Evolutionary conservation across 2,113 vertebrate genomes (phyloP), one percentile per base, ranked within the genome.

Genomic region (Pteruthius melanotis): DNA sequence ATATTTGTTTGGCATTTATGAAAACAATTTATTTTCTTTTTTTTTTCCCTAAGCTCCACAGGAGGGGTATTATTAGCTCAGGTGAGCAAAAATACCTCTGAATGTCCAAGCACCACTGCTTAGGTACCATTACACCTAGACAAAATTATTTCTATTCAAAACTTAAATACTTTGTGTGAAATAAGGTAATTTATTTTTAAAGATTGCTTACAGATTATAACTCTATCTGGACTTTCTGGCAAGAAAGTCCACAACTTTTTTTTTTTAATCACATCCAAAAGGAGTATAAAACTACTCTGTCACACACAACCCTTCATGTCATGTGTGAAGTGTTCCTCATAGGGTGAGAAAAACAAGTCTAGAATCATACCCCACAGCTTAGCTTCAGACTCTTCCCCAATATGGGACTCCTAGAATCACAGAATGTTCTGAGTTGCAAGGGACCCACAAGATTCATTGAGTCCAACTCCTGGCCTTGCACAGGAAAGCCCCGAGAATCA

Each of bases 311-410:
- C 7, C 12, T 33, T 56, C 12, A 12, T 4, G 9, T 35, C 33
- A 54, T 2, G 0, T 0, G 0, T 33, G 37, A 84, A 70, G 71
- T 54, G 42, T 30, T 49, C 15, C 35, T 70, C 14, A 86, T 16
- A 40, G 40, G 6, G 37, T 37, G 22, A 50, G 40, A 88, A 61
- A 91, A 83, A 11, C 2, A 71, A 64, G 17, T 13, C 31, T 27
- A 50, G 68, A 79, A 37, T 72, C 21, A 44, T 16, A 47, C 3
- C 13, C 12, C 21, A 37, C 10, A 65, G 13, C 11, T 83, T 28
- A 52, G 16, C 30, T 76, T 49, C 30, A 31, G n/a, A 80, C 7
- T 76, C 15, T 26, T 44, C 7, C 11, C 17, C 0, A 0, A 0
- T 6, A n/a, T 1, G 10, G 15, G 11, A 57, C 7, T 37, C 31